phyloP scores from a whole-genome alignment of 2,113 vertebrate species.

The Enhydra lutris region DNA sequence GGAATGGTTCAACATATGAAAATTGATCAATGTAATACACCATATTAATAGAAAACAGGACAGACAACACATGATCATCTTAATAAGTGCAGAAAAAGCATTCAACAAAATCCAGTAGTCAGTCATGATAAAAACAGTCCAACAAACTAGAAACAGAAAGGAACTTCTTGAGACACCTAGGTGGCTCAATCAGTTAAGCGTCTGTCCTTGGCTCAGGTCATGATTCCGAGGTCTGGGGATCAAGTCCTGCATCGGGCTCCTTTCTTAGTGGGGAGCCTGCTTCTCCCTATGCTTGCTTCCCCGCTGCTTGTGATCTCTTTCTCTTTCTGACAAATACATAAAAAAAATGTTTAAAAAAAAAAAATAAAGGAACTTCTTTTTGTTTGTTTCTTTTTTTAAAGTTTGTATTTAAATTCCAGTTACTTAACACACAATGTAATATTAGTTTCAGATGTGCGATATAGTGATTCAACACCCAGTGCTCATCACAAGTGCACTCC shows the following conservation, averaged over 20 bases:
- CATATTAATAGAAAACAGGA: not conserved
- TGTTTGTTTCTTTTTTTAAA: not conserved
- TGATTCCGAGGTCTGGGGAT: too few relatives aligned
- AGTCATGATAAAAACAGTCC: not conserved
- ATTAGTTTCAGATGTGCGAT: not conserved
- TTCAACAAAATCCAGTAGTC: not conserved
- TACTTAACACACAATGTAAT: not conserved
- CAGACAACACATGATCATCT: not conserved
- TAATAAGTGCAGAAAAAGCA: not conserved
- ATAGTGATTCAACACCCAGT: not conserved
- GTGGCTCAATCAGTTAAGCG: too few relatives aligned
- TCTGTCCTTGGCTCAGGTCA: too few relatives aligned
- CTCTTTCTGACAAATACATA: too few relatives aligned
- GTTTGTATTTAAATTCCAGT: not conserved
- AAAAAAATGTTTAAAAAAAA: too few relatives aligned
- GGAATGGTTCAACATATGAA: not conserved
- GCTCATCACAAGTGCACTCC: not conserved
- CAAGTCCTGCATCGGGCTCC: too few relatives aligned
- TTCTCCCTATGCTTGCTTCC: too few relatives aligned
- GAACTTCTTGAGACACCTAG: not conserved
- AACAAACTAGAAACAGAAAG: not conserved
- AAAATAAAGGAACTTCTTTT: not conserved
- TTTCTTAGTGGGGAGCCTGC: too few relatives aligned
- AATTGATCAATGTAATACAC: not conserved
- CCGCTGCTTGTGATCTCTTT: too few relatives aligned